These are phyloP conservation scores for Heliconius melpomene DNA, from an alignment of 1,140 invertebrate genomes.

Conservation along the genomic window DNA sequence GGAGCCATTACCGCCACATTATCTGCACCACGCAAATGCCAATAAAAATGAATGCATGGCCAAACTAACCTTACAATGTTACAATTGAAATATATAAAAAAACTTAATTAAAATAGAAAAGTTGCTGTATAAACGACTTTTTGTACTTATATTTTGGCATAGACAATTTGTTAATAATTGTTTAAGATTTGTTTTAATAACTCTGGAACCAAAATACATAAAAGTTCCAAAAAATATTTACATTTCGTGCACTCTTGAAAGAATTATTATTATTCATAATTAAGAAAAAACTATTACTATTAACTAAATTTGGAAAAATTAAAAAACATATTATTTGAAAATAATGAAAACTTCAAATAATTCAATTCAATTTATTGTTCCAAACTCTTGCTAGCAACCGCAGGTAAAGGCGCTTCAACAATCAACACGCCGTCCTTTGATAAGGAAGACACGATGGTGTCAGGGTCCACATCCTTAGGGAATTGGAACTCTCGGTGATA, in stretches of 20 bases:
- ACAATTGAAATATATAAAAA: neutral
- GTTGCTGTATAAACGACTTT: too few relatives aligned
- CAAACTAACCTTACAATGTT: constrained; percentile 8
- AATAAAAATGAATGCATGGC: constrained; percentile 25
- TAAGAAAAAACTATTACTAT: too few relatives aligned
- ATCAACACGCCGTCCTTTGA: constrained; percentile 86
- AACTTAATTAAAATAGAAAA: neutral
- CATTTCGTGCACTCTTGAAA: too few relatives aligned
- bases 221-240: too few relatives aligned
- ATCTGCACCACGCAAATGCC: constrained; percentile 23
- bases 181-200: too few relatives aligned
- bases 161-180: too few relatives aligned
- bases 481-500: constrained; percentile 63
- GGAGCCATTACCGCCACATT: constrained; percentile 29
- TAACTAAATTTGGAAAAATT: too few relatives aligned
- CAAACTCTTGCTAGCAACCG: neutral
- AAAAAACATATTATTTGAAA: too few relatives aligned
- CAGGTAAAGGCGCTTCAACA: constrained; percentile 83
- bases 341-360: too few relatives aligned
- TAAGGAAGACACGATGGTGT: constrained; percentile 83
- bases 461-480: constrained; percentile 84
- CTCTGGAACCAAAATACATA: too few relatives aligned
- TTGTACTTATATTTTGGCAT: too few relatives aligned
- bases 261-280: too few relatives aligned
- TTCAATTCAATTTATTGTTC: neutral